phyloP scores from a whole-genome alignment of 2,888 invertebrate species.

The Galerucella nymphaeae region DNA sequence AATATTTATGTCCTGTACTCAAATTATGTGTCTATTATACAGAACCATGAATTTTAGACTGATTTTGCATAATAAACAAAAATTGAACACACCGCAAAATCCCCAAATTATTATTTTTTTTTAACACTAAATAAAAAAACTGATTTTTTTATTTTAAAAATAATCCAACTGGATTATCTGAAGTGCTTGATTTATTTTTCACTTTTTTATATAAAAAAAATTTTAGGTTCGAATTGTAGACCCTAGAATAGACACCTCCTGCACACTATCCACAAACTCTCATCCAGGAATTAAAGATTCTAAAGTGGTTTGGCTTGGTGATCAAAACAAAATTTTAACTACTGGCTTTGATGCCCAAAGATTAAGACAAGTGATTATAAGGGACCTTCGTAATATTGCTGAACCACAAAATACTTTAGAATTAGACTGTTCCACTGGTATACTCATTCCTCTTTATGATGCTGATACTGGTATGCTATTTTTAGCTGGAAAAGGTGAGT shows the following conservation, averaged over 20 bases:
- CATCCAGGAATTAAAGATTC: slow-evolving; percentile 94
- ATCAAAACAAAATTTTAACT: slow-evolving; percentile 83
- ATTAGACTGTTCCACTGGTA: slow-evolving; percentile 88
- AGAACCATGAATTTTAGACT: too few species aligned
- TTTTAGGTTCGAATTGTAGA: slow-evolving; percentile 80
- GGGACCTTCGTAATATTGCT: slow-evolving; percentile 85
- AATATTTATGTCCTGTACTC: too few species aligned
- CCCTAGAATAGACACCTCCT: slow-evolving; percentile 75
- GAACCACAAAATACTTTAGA: slow-evolving; percentile 82
- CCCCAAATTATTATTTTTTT: too few species aligned
- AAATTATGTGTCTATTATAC: too few species aligned
- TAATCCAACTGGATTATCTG: too few species aligned
- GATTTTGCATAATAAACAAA: too few species aligned
- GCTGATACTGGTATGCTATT: slow-evolving; percentile 95
- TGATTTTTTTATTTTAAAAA: too few species aligned
- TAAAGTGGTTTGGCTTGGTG: slow-evolving; percentile 90
- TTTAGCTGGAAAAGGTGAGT: slow-evolving; percentile 84
- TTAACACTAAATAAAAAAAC: too few species aligned
- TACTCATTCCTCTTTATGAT: slow-evolving; percentile 93
- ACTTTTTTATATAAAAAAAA: neutral
- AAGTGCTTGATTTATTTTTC: neutral
- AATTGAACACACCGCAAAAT: too few species aligned
- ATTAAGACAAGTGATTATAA: slow-evolving; percentile 87
- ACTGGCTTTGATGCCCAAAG: slow-evolving; percentile 92
- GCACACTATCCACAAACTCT: slow-evolving; percentile 75